Percentiles rank a stretch among this genome's conserved stretches.
Evolutionary conservation across 1,140 invertebrate species (phyloP).

Genomic region (Choristoneura fumiferana): DNA sequence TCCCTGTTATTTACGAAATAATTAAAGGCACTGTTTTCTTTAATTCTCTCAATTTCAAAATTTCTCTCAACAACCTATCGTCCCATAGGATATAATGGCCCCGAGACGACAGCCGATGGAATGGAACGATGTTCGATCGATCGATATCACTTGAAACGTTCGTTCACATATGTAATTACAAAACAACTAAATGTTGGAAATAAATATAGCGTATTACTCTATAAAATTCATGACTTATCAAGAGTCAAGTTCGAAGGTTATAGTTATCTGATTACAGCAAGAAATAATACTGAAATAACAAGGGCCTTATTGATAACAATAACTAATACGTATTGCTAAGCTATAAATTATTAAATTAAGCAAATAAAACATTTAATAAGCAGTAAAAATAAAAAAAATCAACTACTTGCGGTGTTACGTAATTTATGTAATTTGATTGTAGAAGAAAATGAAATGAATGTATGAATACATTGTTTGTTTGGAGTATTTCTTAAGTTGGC

Average conservation of each 20-base stretch:
- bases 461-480: neutral
- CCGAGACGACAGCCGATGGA: neutral
- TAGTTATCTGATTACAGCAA: constrained; percentile 7
- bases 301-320: neutral
- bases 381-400: neutral
- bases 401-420: constrained; percentile 14
- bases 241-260: constrained; percentile 16
- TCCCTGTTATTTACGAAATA: neutral
- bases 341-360: neutral
- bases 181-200: constrained; percentile 12
- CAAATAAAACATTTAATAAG: constrained; percentile 4
- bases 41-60: neutral
- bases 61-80: neutral
- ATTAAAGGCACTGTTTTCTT: neutral
- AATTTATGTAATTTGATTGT: neutral
- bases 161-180: constrained; percentile 2
- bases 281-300: constrained; percentile 12
- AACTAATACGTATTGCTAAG: neutral
- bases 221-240: constrained; percentile 12
- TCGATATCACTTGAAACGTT: constrained; percentile 17
- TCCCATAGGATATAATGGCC: neutral
- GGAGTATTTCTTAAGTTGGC: constrained; percentile 9
- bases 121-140: neutral
- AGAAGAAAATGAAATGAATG: constrained; percentile 9
- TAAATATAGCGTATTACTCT: neutral